Conservation (phyloP, 1,140 invertebrate species). For the Drosophila kanapiae region DNA sequence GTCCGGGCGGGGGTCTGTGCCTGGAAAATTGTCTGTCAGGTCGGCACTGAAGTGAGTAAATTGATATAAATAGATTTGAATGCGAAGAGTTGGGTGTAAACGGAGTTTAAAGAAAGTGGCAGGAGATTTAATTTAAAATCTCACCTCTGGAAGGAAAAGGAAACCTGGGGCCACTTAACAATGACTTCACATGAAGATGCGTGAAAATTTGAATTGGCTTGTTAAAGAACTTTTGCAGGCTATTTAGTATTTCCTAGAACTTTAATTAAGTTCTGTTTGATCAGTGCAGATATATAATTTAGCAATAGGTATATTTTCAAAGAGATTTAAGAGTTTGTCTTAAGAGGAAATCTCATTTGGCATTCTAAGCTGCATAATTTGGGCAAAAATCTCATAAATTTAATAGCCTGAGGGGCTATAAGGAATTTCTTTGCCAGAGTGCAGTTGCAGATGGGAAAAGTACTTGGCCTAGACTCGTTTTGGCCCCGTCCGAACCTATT, state of each 20-base stretch:
- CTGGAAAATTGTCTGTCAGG: conserved; percentile 33
- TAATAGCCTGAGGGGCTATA: not conserved
- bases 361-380: conserved; percentile 4
- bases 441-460: conserved; percentile 20
- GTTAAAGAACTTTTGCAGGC: no score
- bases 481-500: conserved; percentile 42
- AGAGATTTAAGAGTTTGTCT: no score
- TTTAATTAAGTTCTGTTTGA: no score
- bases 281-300: no score
- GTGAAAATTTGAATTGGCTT: not conserved
- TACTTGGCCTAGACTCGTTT: conserved; percentile 56
- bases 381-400: conserved; percentile 9
- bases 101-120: conserved; percentile 8
- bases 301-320: not conserved
- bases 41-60: conserved; percentile 43
- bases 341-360: no score
- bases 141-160: not conserved
- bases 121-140: conserved; percentile 5
- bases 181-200: not conserved
- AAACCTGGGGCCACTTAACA: not conserved
- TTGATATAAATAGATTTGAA: conserved; percentile 48
- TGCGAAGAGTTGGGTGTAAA: conserved; percentile 2
- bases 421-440: conserved; percentile 15
- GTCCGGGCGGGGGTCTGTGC: conserved; percentile 14
- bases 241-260: not conserved